Evolutionary conservation across 2,113 vertebrate genomes (phyloP), one percentile per base, ranked within the genome.

Genomic region (Australoheros scitulus): DNA sequence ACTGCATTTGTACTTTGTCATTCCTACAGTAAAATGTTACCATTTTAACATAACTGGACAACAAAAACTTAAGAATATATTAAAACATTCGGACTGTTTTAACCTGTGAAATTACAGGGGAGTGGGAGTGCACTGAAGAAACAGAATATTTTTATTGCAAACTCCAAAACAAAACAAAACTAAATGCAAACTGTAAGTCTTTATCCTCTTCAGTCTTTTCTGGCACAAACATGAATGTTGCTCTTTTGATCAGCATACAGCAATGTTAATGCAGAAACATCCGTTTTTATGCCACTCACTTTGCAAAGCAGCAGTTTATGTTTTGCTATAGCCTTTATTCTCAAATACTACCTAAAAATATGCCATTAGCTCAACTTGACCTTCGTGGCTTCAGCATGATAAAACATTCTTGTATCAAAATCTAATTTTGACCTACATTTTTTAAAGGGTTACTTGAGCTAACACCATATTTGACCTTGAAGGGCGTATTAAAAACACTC

Each of bases 231-330:
- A 72, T 64, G 26, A 74, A 60, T 36, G 57, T 3, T 77, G 38
- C 32, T 59, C 61, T 60, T 79, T 56, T 59, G 43, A 24, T 79
- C 77, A 82, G 85, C 50, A 83, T 81, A 84, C 79, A 79, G 75
- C 52, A 59, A 79, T 63, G 79, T 87, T 83, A 81, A 85, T 61
- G 79, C 78, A 77, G 61, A 75, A 81, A 88, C 32, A 18, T 24
- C 29, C 68, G 0, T 61, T 72, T 78, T 65, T 13, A 24, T 68
- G 61, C 22, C 70, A 22, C 56, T 80, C 68, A 77, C 20, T 70
- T 77, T 82, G 76, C 78, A 79, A 79, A 77, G 72, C 89, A 86
- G 76, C 38, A 32, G 76, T 43, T 84, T 55, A 79, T 72, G 18
- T 52, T 13, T 47, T 26, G 61, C 56, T 68, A 18, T 64, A 26